These are phyloP conservation scores for Timandra comae DNA, from an alignment of 2,888 invertebrate species.

Conservation along the genomic window DNA sequence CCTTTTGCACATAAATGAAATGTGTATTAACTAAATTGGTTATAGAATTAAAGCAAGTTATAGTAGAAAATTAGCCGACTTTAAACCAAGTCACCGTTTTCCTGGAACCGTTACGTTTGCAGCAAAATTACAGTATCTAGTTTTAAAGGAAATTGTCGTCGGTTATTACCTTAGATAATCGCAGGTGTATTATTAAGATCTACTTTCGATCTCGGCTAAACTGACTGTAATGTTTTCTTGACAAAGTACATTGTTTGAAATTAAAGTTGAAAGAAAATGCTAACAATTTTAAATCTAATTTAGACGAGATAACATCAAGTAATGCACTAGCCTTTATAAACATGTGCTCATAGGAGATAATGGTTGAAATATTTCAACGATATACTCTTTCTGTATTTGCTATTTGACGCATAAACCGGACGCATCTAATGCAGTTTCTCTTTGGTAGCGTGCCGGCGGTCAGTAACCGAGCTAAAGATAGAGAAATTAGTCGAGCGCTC, in stretches of 20 bases:
- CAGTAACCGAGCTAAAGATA: conserved; percentile 75
- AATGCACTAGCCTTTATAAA: neutral
- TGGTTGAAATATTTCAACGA: conserved; percentile 14
- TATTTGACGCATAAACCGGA: conserved; percentile 63
- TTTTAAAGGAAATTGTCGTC: conserved; percentile 47
- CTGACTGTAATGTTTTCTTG: conserved; percentile 10
- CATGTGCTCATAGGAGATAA: neutral
- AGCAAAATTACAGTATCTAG: conserved; percentile 42
- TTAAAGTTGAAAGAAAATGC: neutral
- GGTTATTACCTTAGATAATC: conserved; percentile 38
- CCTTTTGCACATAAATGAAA: too few relatives aligned
- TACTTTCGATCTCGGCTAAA: conserved; percentile 39
- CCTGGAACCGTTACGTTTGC: conserved; percentile 32
- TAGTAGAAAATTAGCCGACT: conserved; percentile 21
- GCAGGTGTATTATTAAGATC: conserved; percentile 35
- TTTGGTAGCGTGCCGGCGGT: conserved; percentile 57
- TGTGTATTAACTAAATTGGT: too few relatives aligned
- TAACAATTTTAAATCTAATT: conserved; percentile 5
- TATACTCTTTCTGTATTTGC: conserved; percentile 19
- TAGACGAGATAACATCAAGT: conserved; percentile 1
- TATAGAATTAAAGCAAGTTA: neutral
- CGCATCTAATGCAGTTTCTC: conserved; percentile 72
- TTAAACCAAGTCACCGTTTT: conserved; percentile 27
- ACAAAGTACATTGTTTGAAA: too few relatives aligned
- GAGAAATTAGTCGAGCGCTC: conserved; percentile 69